Percentiles rank a stretch among this genome's conserved stretches.
Evolutionary conservation across 2,888 invertebrate species (phyloP).

Genomic region (Serripes groenlandicus): DNA sequence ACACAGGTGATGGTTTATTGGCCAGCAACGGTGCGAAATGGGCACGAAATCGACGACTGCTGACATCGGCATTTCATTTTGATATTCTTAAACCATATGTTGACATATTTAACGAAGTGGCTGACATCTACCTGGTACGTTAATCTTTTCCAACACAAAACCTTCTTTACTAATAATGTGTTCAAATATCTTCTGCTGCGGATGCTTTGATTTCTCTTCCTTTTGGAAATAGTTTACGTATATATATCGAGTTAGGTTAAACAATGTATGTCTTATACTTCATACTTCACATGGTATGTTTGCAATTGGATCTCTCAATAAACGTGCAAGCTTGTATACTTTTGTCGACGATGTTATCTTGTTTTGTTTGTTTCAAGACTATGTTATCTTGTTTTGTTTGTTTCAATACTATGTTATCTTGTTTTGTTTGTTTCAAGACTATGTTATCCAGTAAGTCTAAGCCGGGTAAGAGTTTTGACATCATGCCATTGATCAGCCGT

Average conservation of each 20-base stretch:
- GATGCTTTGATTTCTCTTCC: no score
- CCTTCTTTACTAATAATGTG: no score
- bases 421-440: background rate
- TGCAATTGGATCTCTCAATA: no score
- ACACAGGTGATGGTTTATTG: slow-evolving; percentile 65
- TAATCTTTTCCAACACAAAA: no score
- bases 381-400: background rate
- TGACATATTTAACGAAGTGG: slow-evolving; percentile 47
- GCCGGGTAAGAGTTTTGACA: slow-evolving; percentile 47
- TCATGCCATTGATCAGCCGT: slow-evolving; percentile 49
- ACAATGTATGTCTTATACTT: no score
- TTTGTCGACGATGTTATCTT: background rate
- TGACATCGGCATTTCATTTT: slow-evolving; percentile 70
- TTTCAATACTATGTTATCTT: background rate
- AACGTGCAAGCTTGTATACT: no score
- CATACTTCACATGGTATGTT: no score
- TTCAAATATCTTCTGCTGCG: no score
- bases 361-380: background rate
- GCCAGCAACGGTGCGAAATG: slow-evolving; percentile 65
- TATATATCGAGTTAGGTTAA: no score
- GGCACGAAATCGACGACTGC: slow-evolving; percentile 66
- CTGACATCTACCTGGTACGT: slow-evolving; percentile 55
- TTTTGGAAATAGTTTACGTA: no score
- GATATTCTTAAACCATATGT: slow-evolving; percentile 66
- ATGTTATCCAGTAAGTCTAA: no score